These are phyloP conservation scores for Baccha elongata DNA, from an alignment of 2,888 invertebrate genomes.

Conservation along the genomic window DNA sequence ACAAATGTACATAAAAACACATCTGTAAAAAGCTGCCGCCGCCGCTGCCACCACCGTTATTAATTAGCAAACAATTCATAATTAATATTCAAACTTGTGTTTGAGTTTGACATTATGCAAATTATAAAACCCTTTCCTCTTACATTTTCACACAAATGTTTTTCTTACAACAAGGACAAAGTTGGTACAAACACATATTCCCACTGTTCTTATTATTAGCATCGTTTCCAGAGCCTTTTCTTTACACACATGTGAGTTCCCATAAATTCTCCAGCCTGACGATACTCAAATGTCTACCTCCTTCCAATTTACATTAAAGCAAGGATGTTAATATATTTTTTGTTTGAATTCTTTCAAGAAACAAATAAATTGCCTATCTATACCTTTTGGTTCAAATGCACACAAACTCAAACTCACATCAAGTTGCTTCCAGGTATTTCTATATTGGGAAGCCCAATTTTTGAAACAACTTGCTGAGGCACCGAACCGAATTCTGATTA, in stretches of 20 bases:
- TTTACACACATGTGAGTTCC: slow-evolving; percentile 34
- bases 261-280: slow-evolving; percentile 51
- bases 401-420: too few relatives aligned
- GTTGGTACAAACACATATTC: slow-evolving; percentile 25
- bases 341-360: slow-evolving; percentile 32
- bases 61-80: slow-evolving; percentile 72
- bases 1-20: slow-evolving; percentile 31
- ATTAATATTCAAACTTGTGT: slow-evolving; percentile 70
- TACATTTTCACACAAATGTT: background rate
- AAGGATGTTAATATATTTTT: slow-evolving; percentile 42
- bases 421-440: slow-evolving; percentile 12
- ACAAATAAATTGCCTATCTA: slow-evolving; percentile 12
- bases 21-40: slow-evolving; percentile 19
- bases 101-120: slow-evolving; percentile 70
- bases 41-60: slow-evolving; percentile 20
- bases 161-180: slow-evolving; percentile 24
- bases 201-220: slow-evolving; percentile 27
- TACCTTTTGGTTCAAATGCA: slow-evolving; percentile 1
- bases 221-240: background rate
- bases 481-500: slow-evolving; percentile 66
- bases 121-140: slow-evolving; percentile 35
- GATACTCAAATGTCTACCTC: slow-evolving; percentile 54
- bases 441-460: slow-evolving; percentile 34
- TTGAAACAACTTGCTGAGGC: slow-evolving; percentile 42
- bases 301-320: background rate